A percentile compares a stretch with the other conserved stretches of the same genome.
Conservation (phyloP, 2,113 vertebrate species). For the Xenus cinereus region DNA sequence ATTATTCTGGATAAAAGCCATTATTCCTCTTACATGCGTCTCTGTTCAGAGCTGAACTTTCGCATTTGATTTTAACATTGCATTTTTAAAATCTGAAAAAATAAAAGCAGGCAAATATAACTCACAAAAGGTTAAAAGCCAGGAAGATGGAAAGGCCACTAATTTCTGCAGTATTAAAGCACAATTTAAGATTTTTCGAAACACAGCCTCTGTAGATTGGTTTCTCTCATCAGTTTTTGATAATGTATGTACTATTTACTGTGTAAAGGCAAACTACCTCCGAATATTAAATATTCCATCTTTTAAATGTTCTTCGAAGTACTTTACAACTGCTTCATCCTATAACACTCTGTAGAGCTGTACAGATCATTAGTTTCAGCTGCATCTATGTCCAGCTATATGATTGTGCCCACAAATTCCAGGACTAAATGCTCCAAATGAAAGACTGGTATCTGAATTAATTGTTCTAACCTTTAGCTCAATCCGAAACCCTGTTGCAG, state of each 20-base stretch:
- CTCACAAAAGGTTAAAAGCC: neutral
- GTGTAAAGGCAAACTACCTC: neutral
- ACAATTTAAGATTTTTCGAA: neutral
- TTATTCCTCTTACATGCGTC: neutral
- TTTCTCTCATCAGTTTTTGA: neutral
- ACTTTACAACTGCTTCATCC: neutral
- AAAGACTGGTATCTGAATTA: neutral
- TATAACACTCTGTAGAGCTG: neutral
- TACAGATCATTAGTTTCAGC: neutral
- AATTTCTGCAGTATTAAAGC: neutral
- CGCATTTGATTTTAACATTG: neutral
- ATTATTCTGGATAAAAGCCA: neutral
- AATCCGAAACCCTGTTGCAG: neutral
- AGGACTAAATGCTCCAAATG: neutral
- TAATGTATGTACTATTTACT: neutral
- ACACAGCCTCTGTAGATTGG: neutral
- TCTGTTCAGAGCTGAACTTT: neutral
- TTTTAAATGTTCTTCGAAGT: neutral
- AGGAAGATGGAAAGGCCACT: neutral
- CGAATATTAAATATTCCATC: neutral
- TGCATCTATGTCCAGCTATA: neutral
- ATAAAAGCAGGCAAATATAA: neutral
- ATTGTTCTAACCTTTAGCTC: neutral
- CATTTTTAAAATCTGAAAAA: neutral
- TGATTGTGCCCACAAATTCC: neutral